Percentiles rank a stretch among this genome's conserved stretches.
phyloP scores from a whole-genome alignment of 2,888 invertebrate species.

The Thymelicus acteon region DNA sequence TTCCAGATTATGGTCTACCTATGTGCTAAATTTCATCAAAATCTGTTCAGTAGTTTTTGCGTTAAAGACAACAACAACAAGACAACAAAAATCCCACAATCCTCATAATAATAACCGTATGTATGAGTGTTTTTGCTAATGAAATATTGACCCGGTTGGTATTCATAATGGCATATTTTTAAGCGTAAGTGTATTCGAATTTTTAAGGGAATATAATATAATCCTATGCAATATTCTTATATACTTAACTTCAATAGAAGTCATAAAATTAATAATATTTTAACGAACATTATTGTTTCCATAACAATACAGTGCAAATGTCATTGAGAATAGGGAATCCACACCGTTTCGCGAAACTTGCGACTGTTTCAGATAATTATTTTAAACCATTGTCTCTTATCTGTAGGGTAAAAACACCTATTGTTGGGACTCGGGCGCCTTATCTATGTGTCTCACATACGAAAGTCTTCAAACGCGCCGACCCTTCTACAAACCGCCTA shows the following conservation, averaged over 20 bases:
- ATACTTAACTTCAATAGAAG: conserved; percentile 3
- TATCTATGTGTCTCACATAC: conserved; percentile 64
- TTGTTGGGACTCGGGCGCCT: conserved; percentile 51
- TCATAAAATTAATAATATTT: not conserved
- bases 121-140: too few relatives aligned
- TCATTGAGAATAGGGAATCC: not conserved
- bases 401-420: conserved; percentile 53
- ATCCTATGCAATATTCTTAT: not conserved
- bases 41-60: too few relatives aligned
- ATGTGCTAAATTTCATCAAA: too few relatives aligned
- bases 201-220: not conserved
- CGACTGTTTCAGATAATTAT: conserved; percentile 1
- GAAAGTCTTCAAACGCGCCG: conserved; percentile 58
- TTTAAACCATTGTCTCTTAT: conserved; percentile 51
- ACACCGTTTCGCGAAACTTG: conserved; percentile 28
- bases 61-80: too few relatives aligned
- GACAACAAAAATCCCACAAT: too few relatives aligned
- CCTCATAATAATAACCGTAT: too few relatives aligned
- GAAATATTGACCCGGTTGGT: too few relatives aligned
- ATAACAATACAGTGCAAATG: conserved; percentile 12
- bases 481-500: conserved; percentile 38
- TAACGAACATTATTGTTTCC: not conserved
- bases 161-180: too few relatives aligned
- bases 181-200: not conserved
- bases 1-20: too few relatives aligned